phyloP scores from a whole-genome alignment of 2,888 invertebrate genomes.

The Rhabditoides inermis region DNA sequence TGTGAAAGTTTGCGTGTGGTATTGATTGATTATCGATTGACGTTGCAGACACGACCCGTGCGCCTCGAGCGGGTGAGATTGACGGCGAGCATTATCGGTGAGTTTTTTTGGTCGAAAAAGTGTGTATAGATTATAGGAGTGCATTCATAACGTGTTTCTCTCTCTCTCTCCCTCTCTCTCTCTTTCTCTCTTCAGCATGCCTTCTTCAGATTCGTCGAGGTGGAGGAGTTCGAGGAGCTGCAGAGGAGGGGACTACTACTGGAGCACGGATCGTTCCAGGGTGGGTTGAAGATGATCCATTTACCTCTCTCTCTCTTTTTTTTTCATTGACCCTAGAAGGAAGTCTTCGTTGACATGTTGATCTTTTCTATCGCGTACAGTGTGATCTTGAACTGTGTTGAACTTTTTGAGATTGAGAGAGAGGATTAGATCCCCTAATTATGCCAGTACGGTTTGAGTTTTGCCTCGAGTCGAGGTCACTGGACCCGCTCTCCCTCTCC shows the following conservation, averaged over 20 bases:
- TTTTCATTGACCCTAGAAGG: too few species aligned
- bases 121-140: constrained; percentile 22
- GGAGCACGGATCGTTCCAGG: constrained; percentile 64
- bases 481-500: too few species aligned
- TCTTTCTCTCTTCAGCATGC: too few species aligned
- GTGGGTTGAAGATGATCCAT: constrained; percentile 50
- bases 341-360: too few species aligned
- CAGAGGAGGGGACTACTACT: constrained; percentile 58
- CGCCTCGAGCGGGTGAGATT: constrained; percentile 60
- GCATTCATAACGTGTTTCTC: too few species aligned
- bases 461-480: too few species aligned
- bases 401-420: too few species aligned
- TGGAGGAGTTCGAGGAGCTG: constrained; percentile 22
- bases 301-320: constrained; percentile 5
- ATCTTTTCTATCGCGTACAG: too few species aligned
- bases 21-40: neutral
- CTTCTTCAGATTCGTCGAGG: constrained; percentile 24
- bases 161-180: too few species aligned
- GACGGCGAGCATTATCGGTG: constrained; percentile 64
- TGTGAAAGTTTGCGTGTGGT: neutral
- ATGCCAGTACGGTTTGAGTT: too few species aligned
- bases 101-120: constrained; percentile 60
- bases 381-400: too few species aligned
- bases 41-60: constrained; percentile 60
- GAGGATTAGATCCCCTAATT: too few species aligned